These are phyloP conservation scores for Tortricodes alternella DNA, from an alignment of 2,888 invertebrate species.

Conservation along the genomic window DNA sequence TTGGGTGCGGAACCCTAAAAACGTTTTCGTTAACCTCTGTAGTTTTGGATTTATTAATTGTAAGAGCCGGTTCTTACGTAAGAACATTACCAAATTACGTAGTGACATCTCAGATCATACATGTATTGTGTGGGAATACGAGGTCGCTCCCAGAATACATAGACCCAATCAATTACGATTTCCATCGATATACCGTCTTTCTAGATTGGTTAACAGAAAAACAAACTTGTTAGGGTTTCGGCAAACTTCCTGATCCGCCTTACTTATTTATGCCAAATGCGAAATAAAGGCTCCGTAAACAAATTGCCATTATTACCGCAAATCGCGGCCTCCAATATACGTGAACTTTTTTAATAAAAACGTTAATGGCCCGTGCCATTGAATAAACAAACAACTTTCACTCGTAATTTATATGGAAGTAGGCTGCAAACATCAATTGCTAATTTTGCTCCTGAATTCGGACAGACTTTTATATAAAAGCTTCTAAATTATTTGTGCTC, in stretches of 20 bases:
- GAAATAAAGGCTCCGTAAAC: conserved; percentile 22
- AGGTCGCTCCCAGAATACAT: not conserved
- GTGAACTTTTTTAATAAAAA: conserved; percentile 42
- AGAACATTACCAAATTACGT: too few relatives aligned
- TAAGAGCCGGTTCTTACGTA: too few relatives aligned
- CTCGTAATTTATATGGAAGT: conserved; percentile 37
- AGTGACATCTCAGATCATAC: too few relatives aligned
- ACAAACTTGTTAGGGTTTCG: conserved; percentile 8
- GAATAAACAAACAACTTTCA: conserved; percentile 34
- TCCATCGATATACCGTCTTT: not conserved
- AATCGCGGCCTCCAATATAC: conserved; percentile 35
- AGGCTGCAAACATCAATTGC: conserved; percentile 35
- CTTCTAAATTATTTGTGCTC: not conserved
- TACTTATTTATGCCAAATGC: conserved; percentile 18
- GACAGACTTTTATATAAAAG: conserved; percentile 8
- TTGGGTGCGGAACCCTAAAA: too few relatives aligned
- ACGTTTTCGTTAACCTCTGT: too few relatives aligned
- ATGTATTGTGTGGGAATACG: too few relatives aligned
- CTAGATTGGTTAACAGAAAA: not conserved
- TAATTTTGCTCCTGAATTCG: conserved; percentile 8
- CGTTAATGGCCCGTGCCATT: conserved; percentile 33
- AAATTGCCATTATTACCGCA: conserved; percentile 28
- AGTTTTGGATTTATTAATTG: too few relatives aligned
- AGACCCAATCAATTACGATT: not conserved
- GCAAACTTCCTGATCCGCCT: conserved; percentile 6